These are phyloP conservation scores for Tiaroga cobitis DNA, from an alignment of 2,797 vertebrate species.

Conservation along the genomic window DNA sequence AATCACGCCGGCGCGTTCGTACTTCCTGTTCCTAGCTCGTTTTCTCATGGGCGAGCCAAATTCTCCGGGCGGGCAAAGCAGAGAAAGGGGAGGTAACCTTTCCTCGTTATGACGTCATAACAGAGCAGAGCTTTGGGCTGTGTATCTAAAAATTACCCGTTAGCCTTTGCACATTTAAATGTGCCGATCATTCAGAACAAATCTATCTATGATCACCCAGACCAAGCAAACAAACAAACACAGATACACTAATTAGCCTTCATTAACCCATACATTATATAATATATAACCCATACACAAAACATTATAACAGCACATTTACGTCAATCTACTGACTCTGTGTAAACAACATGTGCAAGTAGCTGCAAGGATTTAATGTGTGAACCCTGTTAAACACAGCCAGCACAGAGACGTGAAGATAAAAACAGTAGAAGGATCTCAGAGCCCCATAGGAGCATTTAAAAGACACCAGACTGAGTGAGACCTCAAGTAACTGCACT, in stretches of 20 bases:
- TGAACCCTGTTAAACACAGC: slow-evolving; percentile 35
- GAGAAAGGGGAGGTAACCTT: too few relatives aligned
- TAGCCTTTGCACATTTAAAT: not conserved
- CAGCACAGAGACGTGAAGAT: slow-evolving; percentile 23
- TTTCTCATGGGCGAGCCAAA: too few relatives aligned
- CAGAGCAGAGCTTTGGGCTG: not conserved
- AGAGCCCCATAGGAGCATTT: slow-evolving; percentile 32
- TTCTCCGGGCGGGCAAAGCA: too few relatives aligned
- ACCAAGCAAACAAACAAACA: not conserved
- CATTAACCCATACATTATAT: not conserved
- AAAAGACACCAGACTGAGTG: slow-evolving; percentile 32
- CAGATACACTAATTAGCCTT: slow-evolving; percentile 3
- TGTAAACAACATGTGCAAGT: not conserved
- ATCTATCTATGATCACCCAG: not conserved
- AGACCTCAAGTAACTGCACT: slow-evolving; percentile 13
- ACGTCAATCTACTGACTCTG: not conserved
- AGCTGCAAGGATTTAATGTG: not conserved
- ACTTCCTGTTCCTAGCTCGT: too few relatives aligned
- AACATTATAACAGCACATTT: not conserved
- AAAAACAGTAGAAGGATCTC: slow-evolving; percentile 19
- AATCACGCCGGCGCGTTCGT: too few relatives aligned
- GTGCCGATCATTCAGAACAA: not conserved
- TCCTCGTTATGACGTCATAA: too few relatives aligned
- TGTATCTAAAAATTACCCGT: slow-evolving; percentile 5
- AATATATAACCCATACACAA: too few relatives aligned